phyloP scores from a whole-genome alignment of 2,797 vertebrate genomes.

The Eutrigla gurnardus region DNA sequence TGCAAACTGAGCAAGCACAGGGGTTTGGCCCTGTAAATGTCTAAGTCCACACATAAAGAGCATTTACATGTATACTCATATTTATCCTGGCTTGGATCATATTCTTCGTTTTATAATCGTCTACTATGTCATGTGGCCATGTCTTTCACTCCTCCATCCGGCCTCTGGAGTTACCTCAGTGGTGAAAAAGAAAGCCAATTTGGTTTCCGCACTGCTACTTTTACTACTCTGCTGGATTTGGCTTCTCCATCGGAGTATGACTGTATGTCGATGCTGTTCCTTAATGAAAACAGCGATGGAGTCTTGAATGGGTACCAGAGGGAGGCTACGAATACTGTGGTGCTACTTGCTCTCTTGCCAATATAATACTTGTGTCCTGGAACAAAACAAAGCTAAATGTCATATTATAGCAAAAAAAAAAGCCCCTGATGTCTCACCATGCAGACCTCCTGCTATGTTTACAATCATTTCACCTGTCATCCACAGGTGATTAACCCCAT shows the following conservation, averaged over 20 bases:
- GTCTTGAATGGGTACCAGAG: background rate
- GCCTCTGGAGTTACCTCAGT: conserved; percentile 6
- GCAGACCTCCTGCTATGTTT: conserved; percentile 41
- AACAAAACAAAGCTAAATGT: conserved; percentile 17
- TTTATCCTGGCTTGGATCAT: too few relatives aligned
- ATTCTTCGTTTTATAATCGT: background rate
- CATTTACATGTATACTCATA: background rate
- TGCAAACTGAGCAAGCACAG: conserved; percentile 5
- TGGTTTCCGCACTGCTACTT: conserved; percentile 4
- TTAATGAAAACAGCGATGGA: conserved; percentile 40
- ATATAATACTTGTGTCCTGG: conserved; percentile 12
- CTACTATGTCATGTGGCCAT: background rate
- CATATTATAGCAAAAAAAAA: conserved; percentile 20
- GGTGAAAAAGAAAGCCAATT: conserved; percentile 1
- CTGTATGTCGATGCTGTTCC: conserved; percentile 19
- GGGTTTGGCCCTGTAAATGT: background rate
- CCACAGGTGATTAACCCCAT: conserved; percentile 45
- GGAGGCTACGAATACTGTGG: conserved; percentile 6
- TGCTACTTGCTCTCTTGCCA: background rate
- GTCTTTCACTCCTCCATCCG: conserved; percentile 1
- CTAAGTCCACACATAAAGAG: background rate
- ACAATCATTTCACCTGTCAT: conserved; percentile 45
- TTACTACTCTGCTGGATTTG: conserved; percentile 29
- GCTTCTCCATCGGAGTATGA: background rate
- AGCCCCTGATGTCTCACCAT: conserved; percentile 19